Evolutionary conservation across 1,140 invertebrate species (phyloP), one percentile per base, ranked within the genome.

Genomic region (Lordiphosa collinella): DNA sequence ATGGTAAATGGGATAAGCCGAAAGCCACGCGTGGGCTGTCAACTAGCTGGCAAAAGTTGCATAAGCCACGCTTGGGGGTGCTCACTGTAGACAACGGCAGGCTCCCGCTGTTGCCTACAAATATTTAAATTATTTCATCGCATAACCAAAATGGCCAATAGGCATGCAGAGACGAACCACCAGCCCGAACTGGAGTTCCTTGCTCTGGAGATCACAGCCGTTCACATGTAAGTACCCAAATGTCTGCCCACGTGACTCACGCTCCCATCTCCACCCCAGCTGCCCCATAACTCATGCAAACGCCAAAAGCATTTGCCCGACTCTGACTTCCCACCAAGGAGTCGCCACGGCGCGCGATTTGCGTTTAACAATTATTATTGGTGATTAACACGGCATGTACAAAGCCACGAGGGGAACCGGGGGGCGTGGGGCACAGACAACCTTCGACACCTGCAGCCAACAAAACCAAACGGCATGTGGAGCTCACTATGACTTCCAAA

Each of bases 101-200:
- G 60, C 72, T 56, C 50, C 72, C 50, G 73, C 72, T 68, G 76
- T 49, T 66, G 72, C 59, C 64, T 59, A 70, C 37, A 82, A 84
- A 84, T 84, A 84, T 84, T 84, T 84, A 84, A 84, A 84, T 84
- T 84, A 84, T 84, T 84, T 84, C 78, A 84, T 84, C 78, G 78
- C 68, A 78, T 78, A 84, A 78, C 67, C 78, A 54, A 82, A 82
- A 82, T 82, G 64, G 70, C 79, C 78, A 78, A 62, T 31, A 66
- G 78, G 79, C 78, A 82, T 69, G 78, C 68, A 58, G 41, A 25
- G 47, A 48, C 43, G 10, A 29, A 32, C 32, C 36, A 32, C 10
- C 46, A 44, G 13, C 41, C 41, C 37, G 37, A 31, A 25, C 14
- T 31, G 34, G 48, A 41, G 40, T 60, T 52, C 70, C 52, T 53